Base-by-base conservation (phyloP, 2,797 vertebrate species). In the Mergus octosetaceus region DNA sequence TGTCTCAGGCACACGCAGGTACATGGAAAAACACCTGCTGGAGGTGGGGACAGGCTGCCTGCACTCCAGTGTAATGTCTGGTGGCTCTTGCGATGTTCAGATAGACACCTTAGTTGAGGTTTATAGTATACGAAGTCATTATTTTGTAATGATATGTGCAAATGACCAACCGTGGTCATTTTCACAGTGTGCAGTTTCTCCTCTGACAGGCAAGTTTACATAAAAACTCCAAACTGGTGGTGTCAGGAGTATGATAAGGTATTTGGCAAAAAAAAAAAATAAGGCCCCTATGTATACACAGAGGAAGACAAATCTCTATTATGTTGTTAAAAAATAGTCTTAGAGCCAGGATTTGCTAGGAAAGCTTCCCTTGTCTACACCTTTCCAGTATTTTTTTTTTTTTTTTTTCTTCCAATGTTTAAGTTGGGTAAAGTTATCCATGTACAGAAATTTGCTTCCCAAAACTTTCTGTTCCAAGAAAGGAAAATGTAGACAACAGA, bases 61-160 rank as follows among this genome's bases (percentile, higher is more conserved):
- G 5, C 13, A 1, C 53, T 45, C 41, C 24, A 21, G 49, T 11
- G 60, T 61, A 41, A 5, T 0, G 1, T 56, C 73, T 43, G 10
- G 12, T 49, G 6, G 1, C 20, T 54, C 39, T 24, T 43, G 49
- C 15, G 27, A 20, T 64, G 21, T 75, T 92, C 75, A 54, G 16
- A 22, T 43, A 36, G 41, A 32, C 45, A 24, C 0, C 0, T 47
- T 61, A 22, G 41, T 18, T 0, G 5, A 49, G 38, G 51, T 53
- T 20, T 45, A 34, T 41, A 38, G 13, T 56, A 25, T 19, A 6
- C 21, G 22, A 54, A 81, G 18, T 24, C 47, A 84, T 60, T 62
- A 19, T 79, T 86, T 86, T 61, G 39, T 75, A n/a, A 18, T 30
- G 49, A 25, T 69, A 51, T 8, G 49, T 51, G 47, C 8, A 49